phyloP scores from a whole-genome alignment of 2,797 vertebrate genomes.

The Onychomys torridus region DNA sequence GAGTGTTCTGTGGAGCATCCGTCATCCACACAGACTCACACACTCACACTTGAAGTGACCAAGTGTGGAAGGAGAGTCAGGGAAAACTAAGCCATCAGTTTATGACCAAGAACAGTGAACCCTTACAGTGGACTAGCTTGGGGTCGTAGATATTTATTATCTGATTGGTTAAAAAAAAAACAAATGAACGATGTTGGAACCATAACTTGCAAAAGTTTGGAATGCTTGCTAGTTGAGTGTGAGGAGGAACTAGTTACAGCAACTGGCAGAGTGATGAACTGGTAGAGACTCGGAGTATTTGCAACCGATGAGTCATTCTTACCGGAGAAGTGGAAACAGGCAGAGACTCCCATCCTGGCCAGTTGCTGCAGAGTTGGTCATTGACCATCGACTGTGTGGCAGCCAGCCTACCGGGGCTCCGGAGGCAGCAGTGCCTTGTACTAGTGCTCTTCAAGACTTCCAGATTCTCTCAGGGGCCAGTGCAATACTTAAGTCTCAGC shows the following conservation, averaged over 20 bases:
- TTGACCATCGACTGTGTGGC: neutral
- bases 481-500: neutral
- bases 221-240: neutral
- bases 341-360: neutral
- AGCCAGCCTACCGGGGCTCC: neutral
- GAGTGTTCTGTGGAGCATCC: neutral
- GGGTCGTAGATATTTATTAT: neutral
- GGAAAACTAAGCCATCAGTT: neutral
- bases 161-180: neutral
- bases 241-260: neutral
- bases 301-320: slow-evolving; percentile 63
- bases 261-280: neutral
- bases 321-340: slow-evolving; percentile 21
- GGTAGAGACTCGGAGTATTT: neutral
- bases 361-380: neutral
- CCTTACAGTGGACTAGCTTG: neutral
- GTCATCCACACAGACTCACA: neutral
- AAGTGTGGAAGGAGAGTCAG: neutral
- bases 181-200: neutral
- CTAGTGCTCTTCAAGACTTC: neutral
- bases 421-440: neutral
- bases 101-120: neutral
- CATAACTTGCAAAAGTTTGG: neutral
- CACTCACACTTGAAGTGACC: neutral
- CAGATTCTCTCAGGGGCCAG: neutral